Percentiles rank a stretch among this genome's conserved stretches.
phyloP scores from a whole-genome alignment of 2,888 invertebrate genomes.

The Drepana falcataria region DNA sequence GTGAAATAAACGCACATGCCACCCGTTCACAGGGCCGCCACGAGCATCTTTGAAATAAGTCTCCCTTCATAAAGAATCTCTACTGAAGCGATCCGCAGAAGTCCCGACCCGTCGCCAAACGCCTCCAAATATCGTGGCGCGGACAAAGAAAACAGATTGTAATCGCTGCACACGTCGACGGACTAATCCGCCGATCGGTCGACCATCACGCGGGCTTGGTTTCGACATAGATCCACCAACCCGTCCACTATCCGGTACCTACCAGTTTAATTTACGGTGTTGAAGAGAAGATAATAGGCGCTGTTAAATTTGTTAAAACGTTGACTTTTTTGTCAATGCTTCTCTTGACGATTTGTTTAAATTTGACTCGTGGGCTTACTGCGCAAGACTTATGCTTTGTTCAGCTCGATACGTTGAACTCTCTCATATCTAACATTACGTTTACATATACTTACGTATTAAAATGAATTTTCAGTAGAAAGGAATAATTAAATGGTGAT shows the following conservation, averaged over 20 bases:
- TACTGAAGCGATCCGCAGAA: conserved; percentile 33
- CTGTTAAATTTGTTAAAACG: conserved; percentile 64
- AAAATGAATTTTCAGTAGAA: too few relatives aligned
- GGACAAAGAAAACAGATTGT: conserved; percentile 74
- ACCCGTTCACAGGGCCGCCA: conserved; percentile 28
- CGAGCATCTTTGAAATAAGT: conserved; percentile 41
- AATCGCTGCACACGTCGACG: conserved; percentile 37
- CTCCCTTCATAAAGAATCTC: conserved; percentile 36
- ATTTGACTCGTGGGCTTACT: neutral
- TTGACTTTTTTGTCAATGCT: conserved; percentile 46
- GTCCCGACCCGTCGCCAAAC: conserved; percentile 37
- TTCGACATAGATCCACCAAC: conserved; percentile 37
- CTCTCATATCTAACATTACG: neutral
- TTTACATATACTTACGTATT: too few relatives aligned
- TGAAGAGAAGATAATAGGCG: conserved; percentile 68
- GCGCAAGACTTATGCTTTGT: neutral
- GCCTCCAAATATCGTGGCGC: conserved; percentile 32
- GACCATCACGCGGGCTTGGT: conserved; percentile 13
- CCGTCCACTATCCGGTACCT: conserved; percentile 42
- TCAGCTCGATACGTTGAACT: neutral
- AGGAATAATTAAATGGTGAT: too few relatives aligned
- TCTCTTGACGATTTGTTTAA: conserved; percentile 18
- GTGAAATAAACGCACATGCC: conserved; percentile 52
- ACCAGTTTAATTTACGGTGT: conserved; percentile 70
- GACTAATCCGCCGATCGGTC: conserved; percentile 26